Percentiles rank a stretch among this genome's conserved stretches.
phyloP scores from a whole-genome alignment of 1,140 invertebrate genomes.

The Harlomillsia oculata region DNA sequence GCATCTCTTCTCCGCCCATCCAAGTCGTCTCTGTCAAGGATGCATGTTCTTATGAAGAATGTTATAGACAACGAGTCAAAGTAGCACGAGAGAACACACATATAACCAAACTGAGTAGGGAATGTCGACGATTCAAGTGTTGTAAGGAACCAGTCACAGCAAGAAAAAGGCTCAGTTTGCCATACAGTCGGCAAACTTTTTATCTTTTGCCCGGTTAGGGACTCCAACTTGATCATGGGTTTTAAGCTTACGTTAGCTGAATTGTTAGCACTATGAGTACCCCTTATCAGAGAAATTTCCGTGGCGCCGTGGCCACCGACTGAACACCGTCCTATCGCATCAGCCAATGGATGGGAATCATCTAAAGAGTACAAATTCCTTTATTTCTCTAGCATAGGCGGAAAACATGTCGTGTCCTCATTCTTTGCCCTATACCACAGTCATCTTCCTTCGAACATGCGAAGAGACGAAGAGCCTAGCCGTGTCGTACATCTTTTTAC shows the following conservation, averaged over 20 bases:
- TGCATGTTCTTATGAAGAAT: background rate
- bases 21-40: too few species aligned
- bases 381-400: too few species aligned
- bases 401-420: too few species aligned
- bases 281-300: conserved; percentile 8
- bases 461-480: too few species aligned
- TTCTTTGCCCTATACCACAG: too few species aligned
- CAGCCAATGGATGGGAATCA: too few species aligned
- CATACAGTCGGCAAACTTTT: conserved; percentile 22
- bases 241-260: conserved; percentile 32
- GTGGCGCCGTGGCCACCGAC: conserved; percentile 19
- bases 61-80: background rate
- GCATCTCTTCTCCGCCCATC: too few species aligned
- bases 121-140: background rate
- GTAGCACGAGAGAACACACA: background rate
- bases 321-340: too few species aligned
- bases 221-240: conserved; percentile 26
- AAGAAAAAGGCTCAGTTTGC: background rate
- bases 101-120: too few species aligned
- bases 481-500: too few species aligned
- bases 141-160: background rate
- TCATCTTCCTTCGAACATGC: too few species aligned
- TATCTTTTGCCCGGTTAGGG: conserved; percentile 28
- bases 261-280: conserved; percentile 20
- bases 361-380: too few species aligned